Base-by-base conservation (phyloP, 2,113 vertebrate genomes). In the Picathartes gymnocephalus region DNA sequence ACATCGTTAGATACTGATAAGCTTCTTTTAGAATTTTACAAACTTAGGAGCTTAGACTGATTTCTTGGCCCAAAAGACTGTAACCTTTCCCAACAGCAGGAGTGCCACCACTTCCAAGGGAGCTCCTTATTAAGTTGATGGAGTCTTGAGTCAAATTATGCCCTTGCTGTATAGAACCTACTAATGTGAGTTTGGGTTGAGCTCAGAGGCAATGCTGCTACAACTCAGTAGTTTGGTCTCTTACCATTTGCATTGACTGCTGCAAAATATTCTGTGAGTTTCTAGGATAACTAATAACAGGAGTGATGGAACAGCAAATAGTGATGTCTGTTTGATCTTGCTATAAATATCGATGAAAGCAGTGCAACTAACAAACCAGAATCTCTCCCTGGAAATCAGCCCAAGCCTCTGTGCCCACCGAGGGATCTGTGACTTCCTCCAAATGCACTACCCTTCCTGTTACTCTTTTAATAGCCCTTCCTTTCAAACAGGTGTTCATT, bases 381-480 rank as follows among this genome's bases (percentile, higher is more conserved):
- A 50, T 89, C 77, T 79, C 48, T 82, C 4, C 64, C 30, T 96
- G 94, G 85, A 88, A 56, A 51, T 89, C 78, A 70, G 58, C 74
- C 71, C 58, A 79, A 66, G n/a, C 68, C 60, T 74, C 79, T 60
- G 79, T 90, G 74, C 84, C 92, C 3, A 4, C 40, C 48, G 45
- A 40, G 90, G 76, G 68, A 70, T 77, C 86, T 83, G 68, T 88
- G 80, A 74, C 69, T 96, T 95, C 96, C 95, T 95, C 71, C 47
- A 68, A 74, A 86, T 0, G 1, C 31, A 22, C 60, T 89, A 8
- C 83, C 61, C 85, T 96, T 97, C 95, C 96, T 96, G 85, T 96
- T 93, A 47, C 93, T 87, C 93, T 96, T 96, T 97, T 90, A 93
- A 88, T 95, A 97, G 92, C 79, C 76, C 68, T 97, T 97, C 93